phyloP scores from a whole-genome alignment of 2,797 vertebrate species.

The Bradypodion ventrale region DNA sequence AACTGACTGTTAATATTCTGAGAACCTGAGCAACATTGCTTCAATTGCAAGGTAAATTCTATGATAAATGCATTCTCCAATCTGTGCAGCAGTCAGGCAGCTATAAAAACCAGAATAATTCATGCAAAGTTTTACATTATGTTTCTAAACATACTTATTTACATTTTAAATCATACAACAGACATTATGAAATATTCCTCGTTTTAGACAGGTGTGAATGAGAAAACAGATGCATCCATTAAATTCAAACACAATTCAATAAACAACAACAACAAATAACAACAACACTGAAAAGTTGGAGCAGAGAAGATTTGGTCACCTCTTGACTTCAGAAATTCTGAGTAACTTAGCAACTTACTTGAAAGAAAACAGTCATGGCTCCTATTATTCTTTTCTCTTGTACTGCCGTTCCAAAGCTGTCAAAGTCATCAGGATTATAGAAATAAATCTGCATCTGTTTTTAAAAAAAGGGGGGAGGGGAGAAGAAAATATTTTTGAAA shows the following conservation, averaged over 20 bases:
- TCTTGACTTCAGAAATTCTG: slow-evolving; percentile 62
- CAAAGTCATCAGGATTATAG: slow-evolving; percentile 96
- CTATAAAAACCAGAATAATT: slow-evolving; percentile 79
- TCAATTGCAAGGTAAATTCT: slow-evolving; percentile 70
- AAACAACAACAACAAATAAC: slow-evolving; percentile 64
- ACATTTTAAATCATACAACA: slow-evolving; percentile 80
- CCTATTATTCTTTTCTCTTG: slow-evolving; percentile 90
- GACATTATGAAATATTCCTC: slow-evolving; percentile 80
- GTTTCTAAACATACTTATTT: slow-evolving; percentile 82
- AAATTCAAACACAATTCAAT: slow-evolving; percentile 73
- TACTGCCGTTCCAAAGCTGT: slow-evolving; percentile 90
- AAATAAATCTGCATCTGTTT: slow-evolving; percentile 98
- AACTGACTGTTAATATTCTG: slow-evolving; percentile 72
- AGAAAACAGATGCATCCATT: slow-evolving; percentile 80
- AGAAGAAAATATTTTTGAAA: slow-evolving; percentile 53
- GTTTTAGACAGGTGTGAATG: slow-evolving; percentile 78
- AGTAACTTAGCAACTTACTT: slow-evolving; percentile 81
- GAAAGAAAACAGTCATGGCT: slow-evolving; percentile 93
- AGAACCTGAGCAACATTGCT: slow-evolving; percentile 62
- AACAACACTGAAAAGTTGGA: slow-evolving; percentile 10
- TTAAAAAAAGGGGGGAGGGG: slow-evolving; percentile 58
- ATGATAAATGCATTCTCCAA: slow-evolving; percentile 79
- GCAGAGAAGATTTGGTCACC: slow-evolving; percentile 42
- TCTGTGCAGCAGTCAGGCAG: slow-evolving; percentile 74
- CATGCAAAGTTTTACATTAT: slow-evolving; percentile 78